A percentile compares a stretch with the other conserved stretches of the same genome.
These are phyloP conservation scores for Stictonetta naevosa DNA, from an alignment of 2,113 vertebrate genomes.

Conservation along the genomic window DNA sequence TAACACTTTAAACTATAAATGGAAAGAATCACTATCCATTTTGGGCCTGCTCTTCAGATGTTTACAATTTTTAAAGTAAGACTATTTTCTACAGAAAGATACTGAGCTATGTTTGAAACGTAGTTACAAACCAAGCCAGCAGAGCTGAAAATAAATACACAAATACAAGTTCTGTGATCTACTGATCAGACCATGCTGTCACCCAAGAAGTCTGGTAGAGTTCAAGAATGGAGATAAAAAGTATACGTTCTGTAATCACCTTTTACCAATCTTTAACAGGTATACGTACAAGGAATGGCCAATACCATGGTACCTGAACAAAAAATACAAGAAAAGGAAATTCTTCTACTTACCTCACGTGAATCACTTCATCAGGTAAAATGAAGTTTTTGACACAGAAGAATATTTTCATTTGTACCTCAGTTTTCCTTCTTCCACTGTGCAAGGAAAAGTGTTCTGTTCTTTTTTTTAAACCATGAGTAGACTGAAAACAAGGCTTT, in stretches of 20 bases:
- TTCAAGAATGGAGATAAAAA: background rate
- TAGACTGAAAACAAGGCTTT: background rate
- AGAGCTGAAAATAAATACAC: background rate
- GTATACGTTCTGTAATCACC: fast-evolving
- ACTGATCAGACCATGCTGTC: background rate
- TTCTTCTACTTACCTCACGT: conserved; percentile 88
- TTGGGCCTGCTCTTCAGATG: background rate
- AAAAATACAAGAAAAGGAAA: conserved; percentile 82
- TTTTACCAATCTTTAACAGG: conserved; percentile 73
- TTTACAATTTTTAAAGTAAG: background rate
- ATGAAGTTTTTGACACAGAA: background rate
- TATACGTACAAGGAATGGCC: conserved; percentile 90
- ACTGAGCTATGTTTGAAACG: fast-evolving
- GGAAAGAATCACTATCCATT: background rate
- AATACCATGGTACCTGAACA: conserved; percentile 94
- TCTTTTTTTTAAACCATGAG: background rate
- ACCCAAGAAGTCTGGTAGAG: background rate
- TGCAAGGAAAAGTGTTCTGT: background rate
- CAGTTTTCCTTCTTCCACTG: background rate
- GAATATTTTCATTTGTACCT: background rate
- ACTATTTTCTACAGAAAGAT: background rate
- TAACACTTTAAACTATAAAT: background rate
- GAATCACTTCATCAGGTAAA: conserved; percentile 86
- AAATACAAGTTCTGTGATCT: fast-evolving
- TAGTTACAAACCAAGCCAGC: background rate